A percentile compares a stretch with the other conserved stretches of the same genome.
Conservation (phyloP, 2,113 vertebrate species). For the Rhagologus leucostigma region DNA sequence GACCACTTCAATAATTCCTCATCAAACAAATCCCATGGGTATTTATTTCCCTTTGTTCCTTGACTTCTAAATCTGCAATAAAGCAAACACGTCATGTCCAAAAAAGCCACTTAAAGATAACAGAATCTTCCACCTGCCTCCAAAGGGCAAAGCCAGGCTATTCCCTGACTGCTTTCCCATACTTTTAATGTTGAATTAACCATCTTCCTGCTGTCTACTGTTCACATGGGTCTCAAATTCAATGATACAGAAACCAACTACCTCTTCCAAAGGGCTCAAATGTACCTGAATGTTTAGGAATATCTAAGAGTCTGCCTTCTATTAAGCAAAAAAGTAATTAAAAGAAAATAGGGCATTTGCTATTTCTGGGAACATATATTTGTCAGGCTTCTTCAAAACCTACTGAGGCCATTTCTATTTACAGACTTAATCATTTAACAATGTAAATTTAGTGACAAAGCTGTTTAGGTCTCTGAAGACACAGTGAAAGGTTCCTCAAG, state of each 20-base stretch:
- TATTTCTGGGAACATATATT: not conserved
- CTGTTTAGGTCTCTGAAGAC: not conserved
- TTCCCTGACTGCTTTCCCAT: fast-evolving
- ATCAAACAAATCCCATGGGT: not conserved
- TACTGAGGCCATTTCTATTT: not conserved
- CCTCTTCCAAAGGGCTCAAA: not conserved
- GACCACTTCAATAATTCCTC: not conserved
- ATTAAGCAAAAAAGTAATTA: not conserved
- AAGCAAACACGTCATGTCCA: fast-evolving
- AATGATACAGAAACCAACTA: not conserved
- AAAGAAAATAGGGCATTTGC: not conserved
- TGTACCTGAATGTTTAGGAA: not conserved
- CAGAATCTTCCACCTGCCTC: not conserved
- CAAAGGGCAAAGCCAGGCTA: not conserved
- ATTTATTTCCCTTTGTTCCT: not conserved
- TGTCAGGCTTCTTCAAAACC: not conserved
- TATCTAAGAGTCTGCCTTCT: not conserved
- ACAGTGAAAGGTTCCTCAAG: not conserved
- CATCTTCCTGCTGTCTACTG: not conserved
- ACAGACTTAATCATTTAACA: not conserved
- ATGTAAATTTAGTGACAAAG: not conserved
- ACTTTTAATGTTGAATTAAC: not conserved
- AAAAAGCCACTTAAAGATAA: not conserved
- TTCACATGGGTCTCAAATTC: not conserved
- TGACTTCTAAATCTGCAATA: not conserved